phyloP scores from a whole-genome alignment of 2,113 vertebrate species.

The Mormyrus lacerda region DNA sequence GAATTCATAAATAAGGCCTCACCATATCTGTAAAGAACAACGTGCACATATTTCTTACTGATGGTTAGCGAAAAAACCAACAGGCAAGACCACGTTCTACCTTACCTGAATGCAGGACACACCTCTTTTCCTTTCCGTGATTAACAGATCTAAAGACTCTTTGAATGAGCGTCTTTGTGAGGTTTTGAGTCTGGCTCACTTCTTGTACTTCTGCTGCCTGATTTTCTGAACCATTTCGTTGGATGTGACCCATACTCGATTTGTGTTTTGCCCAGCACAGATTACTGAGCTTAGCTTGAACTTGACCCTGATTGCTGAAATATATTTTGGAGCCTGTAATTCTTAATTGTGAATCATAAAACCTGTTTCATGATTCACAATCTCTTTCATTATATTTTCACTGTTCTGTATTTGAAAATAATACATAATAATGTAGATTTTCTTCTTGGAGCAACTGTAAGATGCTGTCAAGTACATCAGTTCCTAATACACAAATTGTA shows the following conservation, averaged over 20 bases:
- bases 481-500: not conserved
- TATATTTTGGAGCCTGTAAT: not conserved
- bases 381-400: not conserved
- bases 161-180: not conserved
- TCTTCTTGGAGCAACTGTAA: not conserved
- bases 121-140: not conserved
- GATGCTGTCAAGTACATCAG: not conserved
- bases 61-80: not conserved
- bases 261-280: not conserved
- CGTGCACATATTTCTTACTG: not conserved
- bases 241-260: not conserved
- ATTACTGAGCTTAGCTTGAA: not conserved
- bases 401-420: not conserved
- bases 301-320: not conserved
- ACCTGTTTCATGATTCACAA: too few relatives aligned
- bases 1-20: conserved; percentile 98
- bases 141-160: not conserved
- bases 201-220: not conserved
- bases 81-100: not conserved
- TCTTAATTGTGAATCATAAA: not conserved
- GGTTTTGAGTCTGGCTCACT: not conserved
- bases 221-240: not conserved
- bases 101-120: not conserved
- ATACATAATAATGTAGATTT: not conserved
- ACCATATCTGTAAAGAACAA: conserved; percentile 72